phyloP scores from a whole-genome alignment of 2,797 vertebrate species.

The Fundulus diaphanus region DNA sequence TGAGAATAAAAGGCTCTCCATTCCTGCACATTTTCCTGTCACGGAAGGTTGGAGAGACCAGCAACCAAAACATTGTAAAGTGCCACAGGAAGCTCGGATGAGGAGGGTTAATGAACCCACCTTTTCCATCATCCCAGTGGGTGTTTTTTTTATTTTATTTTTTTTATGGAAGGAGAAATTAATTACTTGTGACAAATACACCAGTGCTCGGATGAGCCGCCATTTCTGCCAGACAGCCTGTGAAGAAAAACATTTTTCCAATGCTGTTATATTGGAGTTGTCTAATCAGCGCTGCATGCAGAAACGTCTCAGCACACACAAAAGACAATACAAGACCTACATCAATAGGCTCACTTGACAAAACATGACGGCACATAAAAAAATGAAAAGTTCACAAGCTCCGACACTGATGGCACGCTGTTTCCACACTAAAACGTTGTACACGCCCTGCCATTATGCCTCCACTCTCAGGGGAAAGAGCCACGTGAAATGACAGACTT shows the following conservation, averaged over 20 bases:
- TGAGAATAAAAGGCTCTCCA: constrained; percentile 53
- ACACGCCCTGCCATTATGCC: constrained; percentile 38
- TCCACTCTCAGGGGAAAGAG: constrained; percentile 37
- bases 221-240: constrained; percentile 73
- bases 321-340: constrained; percentile 30
- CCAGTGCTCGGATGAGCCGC: constrained; percentile 64
- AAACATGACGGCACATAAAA: constrained; percentile 63
- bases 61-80: constrained; percentile 66
- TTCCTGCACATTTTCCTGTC: constrained; percentile 55
- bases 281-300: constrained; percentile 58
- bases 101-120: constrained; percentile 80
- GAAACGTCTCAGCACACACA: constrained; percentile 45
- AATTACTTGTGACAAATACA: constrained; percentile 83
- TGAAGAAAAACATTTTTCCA: constrained; percentile 80
- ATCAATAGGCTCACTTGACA: constrained; percentile 31
- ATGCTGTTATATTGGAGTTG: constrained; percentile 66
- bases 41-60: constrained; percentile 48
- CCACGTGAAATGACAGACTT: constrained; percentile 50
- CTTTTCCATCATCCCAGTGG: constrained; percentile 73
- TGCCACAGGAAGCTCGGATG: constrained; percentile 69
- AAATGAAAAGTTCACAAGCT: constrained; percentile 63
- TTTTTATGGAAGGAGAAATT: constrained; percentile 75
- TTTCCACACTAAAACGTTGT: constrained; percentile 49
- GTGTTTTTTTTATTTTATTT: too few species aligned
- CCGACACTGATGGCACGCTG: constrained; percentile 42